Evolutionary conservation across 2,113 vertebrate species (phyloP).

Genomic region (Camelus bactrianus): DNA sequence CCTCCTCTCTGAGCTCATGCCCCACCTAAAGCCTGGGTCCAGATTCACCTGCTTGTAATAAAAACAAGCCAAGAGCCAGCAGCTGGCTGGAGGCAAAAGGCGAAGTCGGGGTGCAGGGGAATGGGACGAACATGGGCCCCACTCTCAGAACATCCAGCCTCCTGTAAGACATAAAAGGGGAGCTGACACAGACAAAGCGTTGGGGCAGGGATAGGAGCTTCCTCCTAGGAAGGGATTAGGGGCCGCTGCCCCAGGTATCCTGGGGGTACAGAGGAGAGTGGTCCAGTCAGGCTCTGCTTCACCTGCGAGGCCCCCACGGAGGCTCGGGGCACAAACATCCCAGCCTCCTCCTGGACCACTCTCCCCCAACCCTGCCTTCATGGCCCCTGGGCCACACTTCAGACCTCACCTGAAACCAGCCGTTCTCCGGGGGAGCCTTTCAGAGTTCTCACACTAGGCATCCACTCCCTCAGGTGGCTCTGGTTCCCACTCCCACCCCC

Average conservation of each 20-base stretch:
- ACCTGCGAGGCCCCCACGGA: not conserved
- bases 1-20: not conserved
- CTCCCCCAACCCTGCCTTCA: not conserved
- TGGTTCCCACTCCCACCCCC: not conserved
- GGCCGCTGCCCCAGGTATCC: not conserved
- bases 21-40: not conserved
- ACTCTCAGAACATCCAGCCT: not conserved
- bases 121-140: not conserved
- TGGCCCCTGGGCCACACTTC: not conserved
- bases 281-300: not conserved
- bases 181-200: not conserved
- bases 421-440: not conserved
- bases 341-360: not conserved
- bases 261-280: too few species aligned
- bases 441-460: not conserved
- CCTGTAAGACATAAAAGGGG: not conserved
- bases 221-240: not conserved
- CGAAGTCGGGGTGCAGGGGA: rapidly evolving
- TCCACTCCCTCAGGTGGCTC: not conserved
- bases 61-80: not conserved
- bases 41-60: not conserved
- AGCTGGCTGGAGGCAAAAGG: not conserved
- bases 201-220: not conserved
- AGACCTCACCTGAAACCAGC: not conserved
- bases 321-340: not conserved